Base-by-base conservation (phyloP, 2,113 vertebrate species). In the Brachyistius frenatus region DNA sequence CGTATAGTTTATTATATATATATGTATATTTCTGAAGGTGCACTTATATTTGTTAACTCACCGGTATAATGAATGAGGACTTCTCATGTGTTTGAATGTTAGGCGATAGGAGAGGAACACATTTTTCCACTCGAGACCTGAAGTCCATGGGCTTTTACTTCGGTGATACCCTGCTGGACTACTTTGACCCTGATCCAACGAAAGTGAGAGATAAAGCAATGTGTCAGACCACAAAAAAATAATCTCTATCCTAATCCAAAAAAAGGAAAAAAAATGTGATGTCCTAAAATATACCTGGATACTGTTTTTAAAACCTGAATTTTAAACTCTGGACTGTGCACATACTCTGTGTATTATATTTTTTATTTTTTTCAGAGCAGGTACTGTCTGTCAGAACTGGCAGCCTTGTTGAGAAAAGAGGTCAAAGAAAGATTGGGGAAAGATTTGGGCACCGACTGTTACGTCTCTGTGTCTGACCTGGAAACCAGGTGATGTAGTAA, bases 91-190 rank as follows among this genome's bases (percentile, higher is more conserved):
- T 67, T 58, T 70, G 13, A 64, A 68, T 50, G 7, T 52, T 77
- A 99, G 98, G 95, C 0, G 81, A 84, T 76, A 96, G 94, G 46
- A 96, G 89, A 84, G 95, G 93, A 65, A 97, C 94, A 0, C 98
- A 99, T 85, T 98, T 99, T 61, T 96, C 93, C 0, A 86, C 85
- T 11, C 84, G 88, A 69, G 98, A 99, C 78, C 94, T 99, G 5
- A 93, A 96, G 86, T 96, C 95, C 0, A 76, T 99, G 57, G 98
- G 97, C 16, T 95, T 93, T 75, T 94, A 91, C 58, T 91, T 99
- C 70, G 97, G 97, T 52, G 96, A 98, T 93, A 97, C 97, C 0
- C 91, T 99, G n/a, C 92, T 99, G 0, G 97, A 99, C 78, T 97
- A 96, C 91, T 98, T 94, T 7, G 95, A 98, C 86, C 97, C 97